Evolutionary conservation across 2,888 invertebrate species (phyloP), one percentile per base, ranked within the genome.

Genomic region (Cecidostiba fungosa): DNA sequence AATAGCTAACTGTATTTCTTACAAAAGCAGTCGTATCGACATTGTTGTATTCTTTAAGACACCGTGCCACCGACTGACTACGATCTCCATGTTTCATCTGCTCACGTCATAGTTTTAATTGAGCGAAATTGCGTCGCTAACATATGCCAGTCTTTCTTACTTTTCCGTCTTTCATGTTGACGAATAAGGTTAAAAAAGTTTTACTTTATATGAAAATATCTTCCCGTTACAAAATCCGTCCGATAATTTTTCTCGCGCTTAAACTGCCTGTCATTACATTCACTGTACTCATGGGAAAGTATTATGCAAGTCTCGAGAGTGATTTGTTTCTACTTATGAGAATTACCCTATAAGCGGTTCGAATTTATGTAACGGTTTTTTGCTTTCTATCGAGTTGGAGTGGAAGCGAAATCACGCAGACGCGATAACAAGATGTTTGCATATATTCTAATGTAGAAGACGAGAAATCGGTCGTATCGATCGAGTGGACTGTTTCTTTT

Each of bases 271-370:
- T 32, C 32, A 32, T 32, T 32, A 32, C 3, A 32, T 32, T 32
- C 32, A 32, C 32, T 32, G 3, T 32, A 32, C 32, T 3, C 3
- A 32, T 1, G 62, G 62, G 66, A 81, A 81, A 81, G 62, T 74
- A 29, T n/a, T 43, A n/a, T 81, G 62, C 62, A 74, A 32, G 74
- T 12, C 5, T 39, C 39, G 16, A 12, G n/a, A 29, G 73, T 62
- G 74, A 74, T 81, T 81, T 74, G 81, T 74, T 74, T 66, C 81
- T 82, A 82, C 81, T 73, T 73, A 81, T 62, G 81, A 74, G n/a
- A 81, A 81, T 81, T 81, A 73, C 29, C 73, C 81, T 74, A 81
- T 73, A 29, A 19, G 32, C 32, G 62, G n/a, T 47, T 23, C 66
- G n/a, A 47, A 82, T 82, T 82, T 82, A 74, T 54, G 54, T 50